A percentile compares a stretch with the other conserved stretches of the same genome.
phyloP scores from a whole-genome alignment of 2,113 vertebrate genomes.

The Mormyrus lacerda region DNA sequence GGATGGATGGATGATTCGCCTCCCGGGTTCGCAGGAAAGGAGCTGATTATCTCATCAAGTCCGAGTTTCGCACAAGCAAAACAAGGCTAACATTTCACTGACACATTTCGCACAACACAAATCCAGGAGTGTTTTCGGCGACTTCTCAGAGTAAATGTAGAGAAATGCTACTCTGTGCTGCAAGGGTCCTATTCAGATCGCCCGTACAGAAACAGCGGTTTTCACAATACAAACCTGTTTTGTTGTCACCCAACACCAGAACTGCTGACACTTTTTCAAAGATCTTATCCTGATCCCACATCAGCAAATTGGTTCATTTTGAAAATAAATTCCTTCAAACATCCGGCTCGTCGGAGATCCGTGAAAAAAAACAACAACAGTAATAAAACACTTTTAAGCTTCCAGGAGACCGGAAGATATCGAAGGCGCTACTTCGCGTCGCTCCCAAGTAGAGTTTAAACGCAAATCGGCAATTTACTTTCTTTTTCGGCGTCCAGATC shows the following conservation, averaged over 20 bases:
- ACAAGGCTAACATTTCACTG: background rate
- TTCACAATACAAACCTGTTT: constrained; percentile 12
- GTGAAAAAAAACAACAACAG: background rate
- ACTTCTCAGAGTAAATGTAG: background rate
- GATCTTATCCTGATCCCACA: constrained; percentile 9
- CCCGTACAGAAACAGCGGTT: background rate
- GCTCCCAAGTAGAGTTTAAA: background rate
- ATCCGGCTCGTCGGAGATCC: background rate
- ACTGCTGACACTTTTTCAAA: constrained; percentile 13
- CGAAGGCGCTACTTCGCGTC: background rate
- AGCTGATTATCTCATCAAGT: background rate
- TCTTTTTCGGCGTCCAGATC: constrained; percentile 8
- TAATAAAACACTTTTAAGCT: background rate
- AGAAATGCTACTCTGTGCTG: background rate
- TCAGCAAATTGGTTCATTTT: constrained; percentile 4
- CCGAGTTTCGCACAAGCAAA: too few species aligned
- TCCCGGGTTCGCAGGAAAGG: background rate
- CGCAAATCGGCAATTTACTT: background rate
- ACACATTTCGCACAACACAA: background rate
- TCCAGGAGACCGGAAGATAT: background rate
- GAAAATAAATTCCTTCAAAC: constrained; percentile 9
- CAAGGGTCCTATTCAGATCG: background rate
- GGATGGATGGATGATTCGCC: background rate
- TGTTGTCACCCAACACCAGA: constrained; percentile 8
- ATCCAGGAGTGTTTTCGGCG: background rate